Evolutionary conservation across 2,888 invertebrate genomes (phyloP), one percentile per base, ranked within the genome.

Genomic region (Oxytorus armatus): DNA sequence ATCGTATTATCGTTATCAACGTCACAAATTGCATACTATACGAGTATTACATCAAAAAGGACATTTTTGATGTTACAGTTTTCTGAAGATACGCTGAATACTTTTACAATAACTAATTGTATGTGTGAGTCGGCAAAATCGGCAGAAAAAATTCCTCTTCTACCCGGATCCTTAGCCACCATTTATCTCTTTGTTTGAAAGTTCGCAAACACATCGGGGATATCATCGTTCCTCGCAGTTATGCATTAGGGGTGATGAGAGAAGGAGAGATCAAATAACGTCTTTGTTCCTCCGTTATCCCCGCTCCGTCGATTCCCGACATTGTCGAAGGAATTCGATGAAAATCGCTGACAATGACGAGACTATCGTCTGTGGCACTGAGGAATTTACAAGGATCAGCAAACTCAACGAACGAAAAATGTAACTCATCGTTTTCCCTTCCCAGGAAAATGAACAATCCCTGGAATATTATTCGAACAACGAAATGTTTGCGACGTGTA

Each of bases 221-320:
- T 16, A 66, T 23, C 29, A 16, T 25, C 29, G 47, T 25, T 42
- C 8, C 49, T n/a, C 18, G 23, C n/a, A 44, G 53, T 55, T 33
- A 16, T 42, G 16, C 16, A 21, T 7, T 16, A 42, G n/a, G 21
- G 51, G 53, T n/a, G n/a, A 11, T 36, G 14, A 33, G n/a, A 51
- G 25, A 55, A 21, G n/a, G 21, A 33, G 49, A 66, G 77, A 66
- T 78, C 77, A 72, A 78, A 78, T 59, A 78, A 59, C 39, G 63
- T 36, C 33, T 78, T 57, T 66, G n/a, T 18, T 44, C n/a, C n/a
- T n/a, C n/a, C n/a, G n/a, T n/a, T n/a, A n/a, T n/a, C n/a, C n/a
- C n/a, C n/a, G n/a, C n/a, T n/a, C n/a, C n/a, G n/a, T n/a, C n/a
- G n/a, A n/a, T n/a, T n/a, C 55, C 49, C 29, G 44, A 23, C 49